Percentiles rank a stretch among this genome's conserved stretches.
phyloP scores from a whole-genome alignment of 2,113 vertebrate species.

The Ceyx margarethae region DNA sequence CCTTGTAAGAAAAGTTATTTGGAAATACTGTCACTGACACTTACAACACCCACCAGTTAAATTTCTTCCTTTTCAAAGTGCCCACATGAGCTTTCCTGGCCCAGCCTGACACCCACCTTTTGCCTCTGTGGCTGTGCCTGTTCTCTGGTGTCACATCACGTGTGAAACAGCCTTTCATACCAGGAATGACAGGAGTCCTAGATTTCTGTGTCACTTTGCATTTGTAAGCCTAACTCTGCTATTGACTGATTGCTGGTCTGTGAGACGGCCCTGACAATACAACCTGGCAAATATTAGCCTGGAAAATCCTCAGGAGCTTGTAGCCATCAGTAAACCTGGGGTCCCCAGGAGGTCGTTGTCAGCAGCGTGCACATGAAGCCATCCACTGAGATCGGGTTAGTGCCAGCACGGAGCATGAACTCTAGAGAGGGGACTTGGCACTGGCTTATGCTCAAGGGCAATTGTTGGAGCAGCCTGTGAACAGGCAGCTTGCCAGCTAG shows the following conservation, averaged over 20 bases:
- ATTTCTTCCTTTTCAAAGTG: not conserved
- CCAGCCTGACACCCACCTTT: not conserved
- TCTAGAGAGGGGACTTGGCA: not conserved
- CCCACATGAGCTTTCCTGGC: not conserved
- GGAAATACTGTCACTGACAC: not conserved
- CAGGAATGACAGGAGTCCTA: not conserved
- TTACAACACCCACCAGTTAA: not conserved
- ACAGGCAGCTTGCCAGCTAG: slow-evolving; percentile 6
- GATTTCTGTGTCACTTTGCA: slow-evolving; percentile 10
- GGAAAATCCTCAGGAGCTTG: not conserved
- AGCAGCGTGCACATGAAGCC: not conserved
- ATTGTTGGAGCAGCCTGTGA: slow-evolving; percentile 14
- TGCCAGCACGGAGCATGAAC: not conserved
- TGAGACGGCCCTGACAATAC: not conserved
- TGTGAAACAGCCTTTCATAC: not conserved
- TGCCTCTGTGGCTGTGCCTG: not conserved
- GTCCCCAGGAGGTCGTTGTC: not conserved
- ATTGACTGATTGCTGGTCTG: not conserved
- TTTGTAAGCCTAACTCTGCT: slow-evolving; percentile 10
- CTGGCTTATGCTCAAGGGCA: slow-evolving; percentile 33
- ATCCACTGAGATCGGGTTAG: not conserved
- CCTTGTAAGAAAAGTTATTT: slow-evolving; percentile 5
- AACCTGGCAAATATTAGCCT: not conserved
- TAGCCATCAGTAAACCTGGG: slow-evolving; percentile 10
- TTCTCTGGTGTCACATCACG: not conserved